phyloP scores from a whole-genome alignment of 1,140 invertebrate species.

The Sarcophaga peregrina region DNA sequence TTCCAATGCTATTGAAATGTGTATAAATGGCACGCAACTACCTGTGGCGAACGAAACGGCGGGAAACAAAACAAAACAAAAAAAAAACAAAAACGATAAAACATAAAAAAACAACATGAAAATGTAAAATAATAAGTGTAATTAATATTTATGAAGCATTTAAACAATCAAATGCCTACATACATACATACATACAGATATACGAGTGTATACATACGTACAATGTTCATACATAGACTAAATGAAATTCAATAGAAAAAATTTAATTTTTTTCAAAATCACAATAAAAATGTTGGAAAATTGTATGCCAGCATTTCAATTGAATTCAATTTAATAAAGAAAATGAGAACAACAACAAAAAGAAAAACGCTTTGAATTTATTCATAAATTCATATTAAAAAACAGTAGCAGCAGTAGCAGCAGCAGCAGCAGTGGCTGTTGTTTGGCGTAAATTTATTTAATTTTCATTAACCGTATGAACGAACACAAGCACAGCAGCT shows the following conservation, averaged over 20 bases:
- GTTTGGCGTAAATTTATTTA: neutral
- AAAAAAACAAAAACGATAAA: neutral
- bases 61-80: slow-evolving; percentile 16
- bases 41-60: slow-evolving; percentile 21
- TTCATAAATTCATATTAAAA: neutral
- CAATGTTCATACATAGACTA: neutral
- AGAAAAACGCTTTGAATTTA: neutral
- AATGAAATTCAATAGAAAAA: neutral
- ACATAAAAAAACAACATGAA: neutral
- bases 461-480: no score
- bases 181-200: no score
- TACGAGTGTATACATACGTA: no score
- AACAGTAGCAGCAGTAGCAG: neutral
- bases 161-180: neutral
- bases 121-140: slow-evolving; percentile 28
- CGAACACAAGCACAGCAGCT: neutral
- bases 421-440: neutral
- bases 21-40: slow-evolving; percentile 27
- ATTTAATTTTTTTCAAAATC: neutral
- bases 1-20: neutral
- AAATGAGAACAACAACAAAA: no score
- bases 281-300: no score
- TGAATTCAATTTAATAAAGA: no score
- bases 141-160: slow-evolving; percentile 36
- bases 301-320: no score